Percentiles rank a stretch among this genome's conserved stretches.
Evolutionary conservation across 2,888 invertebrate species (phyloP).

Genomic region (Minunthozetes semirufus): DNA sequence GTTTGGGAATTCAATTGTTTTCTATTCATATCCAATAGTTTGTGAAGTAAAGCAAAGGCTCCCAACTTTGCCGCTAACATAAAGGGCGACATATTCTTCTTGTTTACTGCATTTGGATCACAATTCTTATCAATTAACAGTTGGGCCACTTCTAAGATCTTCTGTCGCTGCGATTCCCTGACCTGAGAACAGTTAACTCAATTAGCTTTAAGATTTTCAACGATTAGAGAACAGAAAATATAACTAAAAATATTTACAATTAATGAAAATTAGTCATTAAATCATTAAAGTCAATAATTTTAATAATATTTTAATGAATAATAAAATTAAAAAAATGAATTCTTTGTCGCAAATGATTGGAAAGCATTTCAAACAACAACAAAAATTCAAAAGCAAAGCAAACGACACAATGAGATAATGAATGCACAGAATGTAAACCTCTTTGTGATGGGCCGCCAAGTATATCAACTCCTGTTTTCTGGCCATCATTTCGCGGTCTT

Average conservation of each 20-base stretch:
- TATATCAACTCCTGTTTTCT: not conserved
- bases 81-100: conserved; percentile 48
- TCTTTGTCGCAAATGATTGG: not conserved
- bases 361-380: not conserved
- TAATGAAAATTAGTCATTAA: too few species aligned
- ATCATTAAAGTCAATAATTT: not conserved
- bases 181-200: conserved; percentile 39
- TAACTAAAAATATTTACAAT: not conserved
- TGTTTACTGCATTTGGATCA: conserved; percentile 46
- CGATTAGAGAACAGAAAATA: too few species aligned
- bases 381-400: not conserved
- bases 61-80: conserved; percentile 47
- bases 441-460: conserved; percentile 19
- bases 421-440: not conserved
- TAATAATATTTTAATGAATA: not conserved
- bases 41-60: conserved; percentile 47
- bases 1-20: conserved; percentile 46
- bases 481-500: conserved; percentile 9
- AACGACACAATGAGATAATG: conserved; percentile 8
- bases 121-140: conserved; percentile 48
- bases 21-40: conserved; percentile 47
- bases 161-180: conserved; percentile 33
- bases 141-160: conserved; percentile 45
- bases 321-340: not conserved
- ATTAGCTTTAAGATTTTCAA: not conserved